Evolutionary conservation across 1,140 invertebrate genomes (phyloP), one percentile per base, ranked within the genome.

Genomic region (Trachelipus rathkii): DNA sequence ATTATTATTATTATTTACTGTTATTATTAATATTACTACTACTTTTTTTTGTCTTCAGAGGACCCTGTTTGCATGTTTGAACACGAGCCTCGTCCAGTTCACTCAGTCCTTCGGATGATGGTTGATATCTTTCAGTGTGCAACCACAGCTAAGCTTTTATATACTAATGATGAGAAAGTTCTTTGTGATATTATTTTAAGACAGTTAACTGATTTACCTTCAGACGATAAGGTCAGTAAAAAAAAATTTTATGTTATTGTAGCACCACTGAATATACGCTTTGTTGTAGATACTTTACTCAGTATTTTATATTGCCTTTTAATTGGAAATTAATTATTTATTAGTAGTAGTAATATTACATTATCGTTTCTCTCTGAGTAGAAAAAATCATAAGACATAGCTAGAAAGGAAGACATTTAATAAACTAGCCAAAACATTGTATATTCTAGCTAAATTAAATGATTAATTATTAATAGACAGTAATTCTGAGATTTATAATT

Each of bases 131-230:
- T 95, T 84, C 90, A 88, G 69, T 89, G 88, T 71, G 87, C 89
- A 73, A 86, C 88, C 60, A 95, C 94, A 7, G 91, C 94, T 0
- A 88, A 89, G 80, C 88, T 96, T 46, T 94, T 96, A 84, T 97
- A 97, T 84, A 95, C 94, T 0, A 97, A 96, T 84, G 95, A 97
- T 84, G 91, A 93, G 4, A 94, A 93, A 86, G 95, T 97, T 50
- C 87, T 96, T 43, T 91, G 97, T 81, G 95, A 97, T 83, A 96
- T 97, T 83, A 90, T 96, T 69, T 89, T 95, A 23, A 86, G 94
- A 44, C 92, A 95, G 84, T 86, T 97, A 7, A 91, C 92, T 9
- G 94, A 97, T 85, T 88, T 96, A 76, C 91, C 92, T 69, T 66
- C 77, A 13, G 77, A 78, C 70, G 77, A 78, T 60, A 76, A 67